These are phyloP conservation scores for Amphipoea oculea DNA, from an alignment of 2,888 invertebrate genomes.

Conservation along the genomic window DNA sequence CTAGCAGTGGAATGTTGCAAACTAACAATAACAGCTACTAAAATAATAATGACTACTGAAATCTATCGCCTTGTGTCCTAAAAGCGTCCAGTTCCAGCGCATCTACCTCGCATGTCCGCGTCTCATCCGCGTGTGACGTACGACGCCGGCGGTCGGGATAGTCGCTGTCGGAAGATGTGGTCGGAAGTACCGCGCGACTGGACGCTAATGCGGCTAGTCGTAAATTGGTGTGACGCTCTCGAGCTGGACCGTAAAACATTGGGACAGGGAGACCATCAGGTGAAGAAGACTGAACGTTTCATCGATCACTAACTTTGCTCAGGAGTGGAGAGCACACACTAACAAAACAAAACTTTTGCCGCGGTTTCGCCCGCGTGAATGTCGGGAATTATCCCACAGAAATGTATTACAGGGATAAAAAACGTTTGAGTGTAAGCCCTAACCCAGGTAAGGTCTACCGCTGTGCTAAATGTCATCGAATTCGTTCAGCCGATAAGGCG, in stretches of 20 bases:
- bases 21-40: neutral
- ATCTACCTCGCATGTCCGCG: slow-evolving; percentile 7
- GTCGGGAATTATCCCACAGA: no score
- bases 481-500: no score
- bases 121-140: neutral
- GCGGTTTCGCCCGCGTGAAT: no score
- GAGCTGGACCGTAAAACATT: neutral
- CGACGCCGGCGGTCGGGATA: no score
- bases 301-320: neutral
- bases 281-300: neutral
- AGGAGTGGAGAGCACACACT: no score
- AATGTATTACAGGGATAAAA: no score
- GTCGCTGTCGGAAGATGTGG: no score
- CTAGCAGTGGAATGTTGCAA: neutral
- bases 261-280: neutral
- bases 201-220: neutral
- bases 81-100: slow-evolving; percentile 6
- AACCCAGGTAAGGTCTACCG: no score
- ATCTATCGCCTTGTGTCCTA: neutral
- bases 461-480: no score
- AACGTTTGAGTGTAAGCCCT: no score
- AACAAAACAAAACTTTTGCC: no score
- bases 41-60: slow-evolving; percentile 7
- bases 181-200: slow-evolving; percentile 10
- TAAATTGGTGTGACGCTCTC: slow-evolving; percentile 19